Evolutionary conservation across 2,797 vertebrate genomes (phyloP).

Genomic region (Anguilla obscura): DNA sequence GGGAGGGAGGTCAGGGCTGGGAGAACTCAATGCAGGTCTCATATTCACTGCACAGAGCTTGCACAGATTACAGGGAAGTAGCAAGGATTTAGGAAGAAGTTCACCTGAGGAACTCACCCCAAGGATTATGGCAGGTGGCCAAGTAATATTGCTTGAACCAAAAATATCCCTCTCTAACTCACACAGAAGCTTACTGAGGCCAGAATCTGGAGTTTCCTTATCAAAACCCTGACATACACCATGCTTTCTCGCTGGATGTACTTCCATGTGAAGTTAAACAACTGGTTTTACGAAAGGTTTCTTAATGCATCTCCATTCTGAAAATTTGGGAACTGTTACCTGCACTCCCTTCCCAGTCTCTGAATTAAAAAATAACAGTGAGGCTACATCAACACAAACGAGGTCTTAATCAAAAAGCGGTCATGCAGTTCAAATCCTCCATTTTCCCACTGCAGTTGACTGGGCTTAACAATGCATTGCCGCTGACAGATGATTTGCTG

Average conservation of each 20-base stretch:
- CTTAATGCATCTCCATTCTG: neutral
- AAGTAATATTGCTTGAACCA: conserved; percentile 1
- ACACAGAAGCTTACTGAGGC: neutral
- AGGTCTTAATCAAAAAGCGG: neutral
- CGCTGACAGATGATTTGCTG: neutral
- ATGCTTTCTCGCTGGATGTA: neutral
- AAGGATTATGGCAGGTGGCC: neutral
- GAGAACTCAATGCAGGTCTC: neutral
- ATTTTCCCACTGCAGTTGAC: neutral
- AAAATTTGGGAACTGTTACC: neutral
- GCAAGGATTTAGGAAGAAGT: neutral
- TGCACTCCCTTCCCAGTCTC: neutral
- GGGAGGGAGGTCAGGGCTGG: neutral
- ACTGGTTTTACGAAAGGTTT: neutral
- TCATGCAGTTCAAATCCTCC: neutral
- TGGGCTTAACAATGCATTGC: neutral
- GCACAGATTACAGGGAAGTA: neutral
- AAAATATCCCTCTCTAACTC: neutral
- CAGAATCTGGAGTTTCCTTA: neutral
- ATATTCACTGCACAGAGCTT: neutral
- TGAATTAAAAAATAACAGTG: conserved; percentile 7
- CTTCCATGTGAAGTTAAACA: neutral
- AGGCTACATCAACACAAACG: neutral
- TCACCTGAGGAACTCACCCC: neutral
- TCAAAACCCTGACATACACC: neutral